Conservation (phyloP, 2,888 invertebrate species). For the Hyposoter didymator region DNA sequence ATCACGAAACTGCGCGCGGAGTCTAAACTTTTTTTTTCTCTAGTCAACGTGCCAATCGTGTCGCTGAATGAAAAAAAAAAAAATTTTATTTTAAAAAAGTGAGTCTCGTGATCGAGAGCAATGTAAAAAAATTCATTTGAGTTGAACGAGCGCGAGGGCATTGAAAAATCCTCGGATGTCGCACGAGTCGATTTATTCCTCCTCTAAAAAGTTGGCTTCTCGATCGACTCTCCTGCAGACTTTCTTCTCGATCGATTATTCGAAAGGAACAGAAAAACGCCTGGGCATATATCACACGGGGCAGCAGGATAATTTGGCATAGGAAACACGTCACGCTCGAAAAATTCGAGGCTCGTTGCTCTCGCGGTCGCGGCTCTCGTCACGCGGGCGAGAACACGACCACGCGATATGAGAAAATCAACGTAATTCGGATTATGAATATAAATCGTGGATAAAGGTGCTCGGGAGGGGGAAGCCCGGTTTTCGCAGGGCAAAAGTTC, state of each 20-base stretch:
- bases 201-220: slow-evolving; percentile 2
- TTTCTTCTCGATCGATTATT: slow-evolving; percentile 4
- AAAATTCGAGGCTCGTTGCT: slow-evolving; percentile 8
- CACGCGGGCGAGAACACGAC: slow-evolving; percentile 51
- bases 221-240: neutral
- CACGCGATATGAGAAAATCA: slow-evolving; percentile 72
- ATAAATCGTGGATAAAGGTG: slow-evolving; percentile 70
- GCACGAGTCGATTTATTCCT: slow-evolving; percentile 2
- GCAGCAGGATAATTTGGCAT: slow-evolving; percentile 12
- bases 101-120: neutral
- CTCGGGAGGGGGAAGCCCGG: slow-evolving; percentile 15
- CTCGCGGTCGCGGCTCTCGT: slow-evolving; percentile 38
- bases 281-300: neutral
- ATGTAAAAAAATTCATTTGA: neutral
- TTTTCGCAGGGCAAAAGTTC: slow-evolving; percentile 48
- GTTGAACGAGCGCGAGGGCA: too few relatives aligned
- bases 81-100: neutral
- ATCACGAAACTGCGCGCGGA: neutral
- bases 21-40: neutral
- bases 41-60: neutral
- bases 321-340: slow-evolving; percentile 49
- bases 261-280: slow-evolving; percentile 6
- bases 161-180: slow-evolving; percentile 5
- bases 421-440: slow-evolving; percentile 76
- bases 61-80: neutral